These are phyloP conservation scores for Neoniphon sammara DNA, from an alignment of 2,797 vertebrate species.

Conservation along the genomic window DNA sequence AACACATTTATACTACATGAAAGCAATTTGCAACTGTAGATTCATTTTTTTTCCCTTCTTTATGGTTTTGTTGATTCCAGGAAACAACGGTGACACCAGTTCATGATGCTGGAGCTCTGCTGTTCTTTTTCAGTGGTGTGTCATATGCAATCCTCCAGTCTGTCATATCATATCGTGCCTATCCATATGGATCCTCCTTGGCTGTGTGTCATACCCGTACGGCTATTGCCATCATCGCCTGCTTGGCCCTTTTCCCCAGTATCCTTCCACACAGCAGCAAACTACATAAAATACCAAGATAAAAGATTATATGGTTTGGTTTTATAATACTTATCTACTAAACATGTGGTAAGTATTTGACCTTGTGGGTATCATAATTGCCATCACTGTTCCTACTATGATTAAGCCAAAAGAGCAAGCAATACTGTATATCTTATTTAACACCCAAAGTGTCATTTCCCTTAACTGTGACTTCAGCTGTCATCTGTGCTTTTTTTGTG, in stretches of 20 bases:
- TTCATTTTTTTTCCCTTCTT: neutral
- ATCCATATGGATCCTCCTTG: constrained; percentile 82
- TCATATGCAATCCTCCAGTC: constrained; percentile 87
- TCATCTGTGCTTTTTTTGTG: constrained; percentile 84
- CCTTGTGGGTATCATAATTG: neutral
- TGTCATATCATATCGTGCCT: constrained; percentile 81
- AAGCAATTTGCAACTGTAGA: neutral
- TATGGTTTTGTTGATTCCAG: constrained; percentile 74
- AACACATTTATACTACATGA: neutral
- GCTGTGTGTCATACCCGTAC: constrained; percentile 75
- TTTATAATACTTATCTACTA: neutral
- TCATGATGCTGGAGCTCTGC: constrained; percentile 89
- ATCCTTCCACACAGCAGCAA: constrained; percentile 85
- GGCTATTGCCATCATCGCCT: constrained; percentile 79
- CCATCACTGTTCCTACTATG: too few species aligned
- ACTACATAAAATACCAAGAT: neutral
- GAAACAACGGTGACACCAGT: constrained; percentile 82
- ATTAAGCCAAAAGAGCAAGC: neutral
- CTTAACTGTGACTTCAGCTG: constrained; percentile 75
- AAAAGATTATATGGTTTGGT: neutral
- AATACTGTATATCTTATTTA: neutral
- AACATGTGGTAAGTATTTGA: neutral
- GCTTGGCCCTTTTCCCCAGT: constrained; percentile 86
- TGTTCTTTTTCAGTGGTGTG: constrained; percentile 88
- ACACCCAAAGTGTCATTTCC: neutral